phyloP scores from a whole-genome alignment of 2,888 invertebrate genomes.

The Cheilosia variabilis region DNA sequence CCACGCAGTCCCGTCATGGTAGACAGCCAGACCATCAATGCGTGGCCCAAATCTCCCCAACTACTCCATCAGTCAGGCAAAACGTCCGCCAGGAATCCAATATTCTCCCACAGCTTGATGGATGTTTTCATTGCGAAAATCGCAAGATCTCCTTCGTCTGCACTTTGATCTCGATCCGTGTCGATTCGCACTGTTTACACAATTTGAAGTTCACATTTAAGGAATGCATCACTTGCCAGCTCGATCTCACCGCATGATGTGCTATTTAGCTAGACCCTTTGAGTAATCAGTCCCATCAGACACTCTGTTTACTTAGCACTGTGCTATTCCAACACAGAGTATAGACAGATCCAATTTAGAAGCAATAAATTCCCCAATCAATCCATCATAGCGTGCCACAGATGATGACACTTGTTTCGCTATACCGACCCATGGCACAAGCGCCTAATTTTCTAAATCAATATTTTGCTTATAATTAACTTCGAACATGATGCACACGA shows the following conservation, averaged over 20 bases:
- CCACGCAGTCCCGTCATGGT: neutral
- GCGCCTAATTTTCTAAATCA: constrained; percentile 80
- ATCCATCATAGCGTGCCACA: constrained; percentile 20
- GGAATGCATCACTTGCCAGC: constrained; percentile 31
- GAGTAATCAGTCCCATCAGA: constrained; percentile 38
- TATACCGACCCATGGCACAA: constrained; percentile 49
- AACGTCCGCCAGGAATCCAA: constrained; percentile 15
- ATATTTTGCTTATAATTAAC: constrained; percentile 84
- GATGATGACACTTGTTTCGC: constrained; percentile 62
- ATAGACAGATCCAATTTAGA: constrained; percentile 28
- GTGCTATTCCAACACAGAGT: constrained; percentile 9
- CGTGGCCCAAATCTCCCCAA: constrained; percentile 10
- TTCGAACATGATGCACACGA: constrained; percentile 80
- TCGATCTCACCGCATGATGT: constrained; percentile 19
- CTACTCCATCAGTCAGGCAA: constrained; percentile 16
- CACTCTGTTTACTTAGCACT: constrained; percentile 43
- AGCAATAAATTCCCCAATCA: constrained; percentile 37
- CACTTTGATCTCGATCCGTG: constrained; percentile 48
- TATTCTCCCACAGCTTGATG: constrained; percentile 35
- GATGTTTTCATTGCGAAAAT: constrained; percentile 60
- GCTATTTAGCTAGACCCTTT: constrained; percentile 17
- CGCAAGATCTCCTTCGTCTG: constrained; percentile 14
- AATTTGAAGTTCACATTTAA: constrained; percentile 41
- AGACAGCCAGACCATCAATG: neutral
- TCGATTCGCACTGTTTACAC: constrained; percentile 28